Evolutionary conservation across 53 echinoderm and acorn worm species (phyloP).

Genomic region (Glandiceps talaboti): DNA sequence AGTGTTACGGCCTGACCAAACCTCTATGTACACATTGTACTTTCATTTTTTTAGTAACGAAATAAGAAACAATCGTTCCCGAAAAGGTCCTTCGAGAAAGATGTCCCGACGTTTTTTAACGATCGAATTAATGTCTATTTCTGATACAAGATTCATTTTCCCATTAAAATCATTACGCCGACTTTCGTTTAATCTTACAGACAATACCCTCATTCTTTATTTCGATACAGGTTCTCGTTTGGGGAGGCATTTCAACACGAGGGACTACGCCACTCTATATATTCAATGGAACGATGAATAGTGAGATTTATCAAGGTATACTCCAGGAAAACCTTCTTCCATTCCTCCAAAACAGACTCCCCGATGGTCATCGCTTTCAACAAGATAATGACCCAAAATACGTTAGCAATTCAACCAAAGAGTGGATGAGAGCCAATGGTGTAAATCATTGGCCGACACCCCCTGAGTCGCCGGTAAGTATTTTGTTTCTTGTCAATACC

Average conservation of each 20-base stretch:
- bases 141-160: too few relatives aligned
- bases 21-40: too few relatives aligned
- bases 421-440: conserved; percentile 14
- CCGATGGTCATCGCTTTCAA: conserved; percentile 30
- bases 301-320: neutral
- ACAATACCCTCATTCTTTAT: neutral
- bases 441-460: conserved; percentile 44
- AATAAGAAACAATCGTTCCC: too few relatives aligned
- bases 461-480: conserved; percentile 22
- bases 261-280: neutral
- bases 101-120: too few relatives aligned
- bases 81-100: too few relatives aligned
- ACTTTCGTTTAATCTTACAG: too few relatives aligned
- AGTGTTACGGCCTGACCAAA: too few relatives aligned
- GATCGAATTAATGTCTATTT: too few relatives aligned
- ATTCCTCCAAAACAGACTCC: conserved; percentile 4
- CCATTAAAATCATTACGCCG: too few relatives aligned
- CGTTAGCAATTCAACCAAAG: conserved; percentile 15
- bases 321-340: neutral
- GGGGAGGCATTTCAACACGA: conserved; percentile 35
- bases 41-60: too few relatives aligned
- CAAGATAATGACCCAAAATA: conserved; percentile 67
- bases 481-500: too few relatives aligned
- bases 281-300: neutral
- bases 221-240: conserved; percentile 20